A percentile compares a stretch with the other conserved stretches of the same genome.
These are phyloP conservation scores for Campoletis raptor DNA, from an alignment of 2,888 invertebrate species.

Conservation along the genomic window DNA sequence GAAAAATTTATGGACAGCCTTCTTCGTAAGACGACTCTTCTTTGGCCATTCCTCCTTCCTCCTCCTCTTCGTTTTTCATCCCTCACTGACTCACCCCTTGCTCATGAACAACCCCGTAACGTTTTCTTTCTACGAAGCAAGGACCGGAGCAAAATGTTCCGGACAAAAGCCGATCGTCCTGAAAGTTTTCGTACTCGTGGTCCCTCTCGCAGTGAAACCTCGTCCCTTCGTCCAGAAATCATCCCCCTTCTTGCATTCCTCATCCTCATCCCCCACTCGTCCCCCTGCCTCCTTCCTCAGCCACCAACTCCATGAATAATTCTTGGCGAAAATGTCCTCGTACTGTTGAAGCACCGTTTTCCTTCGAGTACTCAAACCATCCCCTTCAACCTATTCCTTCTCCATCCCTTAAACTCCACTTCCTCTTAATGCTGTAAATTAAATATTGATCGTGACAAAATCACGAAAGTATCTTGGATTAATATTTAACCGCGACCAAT, in stretches of 20 bases:
- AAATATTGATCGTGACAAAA: slow-evolving; percentile 58
- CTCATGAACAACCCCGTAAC: slow-evolving; percentile 13
- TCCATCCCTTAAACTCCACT: background rate
- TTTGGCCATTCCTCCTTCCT: slow-evolving; percentile 25
- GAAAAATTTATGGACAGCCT: slow-evolving; percentile 79
- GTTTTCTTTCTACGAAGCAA: slow-evolving; percentile 12
- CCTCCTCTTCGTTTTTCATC: background rate
- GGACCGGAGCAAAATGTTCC: slow-evolving; percentile 70
- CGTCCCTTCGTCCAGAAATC: slow-evolving; percentile 33
- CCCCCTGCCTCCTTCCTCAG: slow-evolving; percentile 11
- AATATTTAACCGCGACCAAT: background rate
- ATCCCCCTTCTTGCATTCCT: slow-evolving; percentile 20
- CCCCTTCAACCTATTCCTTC: slow-evolving; percentile 26
- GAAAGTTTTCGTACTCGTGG: slow-evolving; percentile 59
- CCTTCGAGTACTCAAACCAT: slow-evolving; percentile 41
- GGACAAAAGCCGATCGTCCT: slow-evolving; percentile 73
- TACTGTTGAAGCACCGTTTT: slow-evolving; percentile 55
- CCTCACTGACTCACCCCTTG: slow-evolving; percentile 28
- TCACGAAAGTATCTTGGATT: slow-evolving; percentile 30
- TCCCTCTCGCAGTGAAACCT: slow-evolving; percentile 39
- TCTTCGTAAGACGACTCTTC: slow-evolving; percentile 56
- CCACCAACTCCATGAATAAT: slow-evolving; percentile 64
- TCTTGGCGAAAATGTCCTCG: slow-evolving; percentile 57
- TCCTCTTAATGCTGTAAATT: slow-evolving; percentile 37
- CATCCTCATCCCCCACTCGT: slow-evolving; percentile 16